A percentile compares a stretch with the other conserved stretches of the same genome.
These are phyloP conservation scores for Hylyphantes graminicola DNA, from an alignment of 1,140 invertebrate genomes.

Conservation along the genomic window DNA sequence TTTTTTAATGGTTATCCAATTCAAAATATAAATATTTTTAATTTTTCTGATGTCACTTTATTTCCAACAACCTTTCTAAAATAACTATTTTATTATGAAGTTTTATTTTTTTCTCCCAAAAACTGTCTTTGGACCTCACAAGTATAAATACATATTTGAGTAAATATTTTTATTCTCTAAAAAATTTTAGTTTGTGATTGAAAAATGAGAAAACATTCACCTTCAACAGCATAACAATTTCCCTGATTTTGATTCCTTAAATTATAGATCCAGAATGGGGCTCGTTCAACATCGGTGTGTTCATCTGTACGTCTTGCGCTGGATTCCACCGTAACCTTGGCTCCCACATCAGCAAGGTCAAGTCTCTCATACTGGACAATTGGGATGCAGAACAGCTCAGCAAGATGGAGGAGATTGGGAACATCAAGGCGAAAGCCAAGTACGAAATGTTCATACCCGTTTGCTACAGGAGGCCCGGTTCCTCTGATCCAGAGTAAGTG, in stretches of 20 bases:
- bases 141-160: not conserved
- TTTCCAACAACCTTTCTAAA: too few relatives aligned
- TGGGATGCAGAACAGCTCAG: constrained; percentile 70
- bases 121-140: too few relatives aligned
- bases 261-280: constrained; percentile 84
- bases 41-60: too few relatives aligned
- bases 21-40: too few relatives aligned
- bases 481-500: constrained; percentile 81
- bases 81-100: too few relatives aligned
- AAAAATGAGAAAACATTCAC: not conserved
- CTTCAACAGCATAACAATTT: not conserved
- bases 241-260: not conserved
- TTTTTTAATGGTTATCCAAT: too few relatives aligned
- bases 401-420: constrained; percentile 82
- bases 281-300: constrained; percentile 90
- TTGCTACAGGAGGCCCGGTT: constrained; percentile 83
- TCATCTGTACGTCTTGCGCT: constrained; percentile 86
- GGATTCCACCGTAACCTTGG: constrained; percentile 85
- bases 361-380: constrained; percentile 85
- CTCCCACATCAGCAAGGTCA: constrained; percentile 88
- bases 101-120: too few relatives aligned
- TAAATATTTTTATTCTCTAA: not conserved
- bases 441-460: constrained; percentile 85
- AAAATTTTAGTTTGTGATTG: too few relatives aligned
- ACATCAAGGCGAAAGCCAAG: constrained; percentile 78